Base-by-base conservation (phyloP, 1,140 invertebrate genomes). In the Drosophila kohkoa region DNA sequence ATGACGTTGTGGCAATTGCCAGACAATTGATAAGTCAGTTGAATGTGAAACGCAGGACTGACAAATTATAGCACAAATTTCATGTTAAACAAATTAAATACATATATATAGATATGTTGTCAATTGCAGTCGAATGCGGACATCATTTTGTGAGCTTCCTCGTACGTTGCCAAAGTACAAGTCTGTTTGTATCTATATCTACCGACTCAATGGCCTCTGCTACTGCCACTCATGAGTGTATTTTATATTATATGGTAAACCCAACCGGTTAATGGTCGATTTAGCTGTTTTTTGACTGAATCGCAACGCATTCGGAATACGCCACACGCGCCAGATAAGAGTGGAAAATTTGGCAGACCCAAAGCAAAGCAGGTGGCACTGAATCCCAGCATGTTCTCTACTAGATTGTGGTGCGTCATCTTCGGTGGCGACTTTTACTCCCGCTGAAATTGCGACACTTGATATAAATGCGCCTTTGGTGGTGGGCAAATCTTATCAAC, bases 251-350 rank as follows among this genome's bases (percentile, higher is more conserved):
- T 38, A 38, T 38, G 35, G 35, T 64, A 82, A 65, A 54, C 60
- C 35, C 74, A 74, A 82, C 79, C 79, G 82, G 83, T 87, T 86
- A 79, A 87, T 77, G 82, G 59, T 81, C 79, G 72, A 68, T 82
- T 86, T 79, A 82, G 81, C 71, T 82, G 82, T 82, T 86, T 78
- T 82, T 87, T 87, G 76, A 86, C 82, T 79, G 67, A 80, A 69
- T 55, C 45, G 52, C 49, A 45, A 20, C 52, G 68, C 32, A 55
- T 51, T 28, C 41, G 52, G 13, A 51, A 38, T 71, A 54, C 60
- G 66, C 63, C 7, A 87, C 82, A 82, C 65, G 65, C 68, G 72
- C 79, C 48, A 58, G 82, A 87, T 82, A 82, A 87, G 71, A 82
- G 54, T 76, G 72, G 62, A 82, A 74, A 82, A 64, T 88, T 86